Conservation (phyloP, 2,888 invertebrate genomes). For the Cheilosia grossa region DNA sequence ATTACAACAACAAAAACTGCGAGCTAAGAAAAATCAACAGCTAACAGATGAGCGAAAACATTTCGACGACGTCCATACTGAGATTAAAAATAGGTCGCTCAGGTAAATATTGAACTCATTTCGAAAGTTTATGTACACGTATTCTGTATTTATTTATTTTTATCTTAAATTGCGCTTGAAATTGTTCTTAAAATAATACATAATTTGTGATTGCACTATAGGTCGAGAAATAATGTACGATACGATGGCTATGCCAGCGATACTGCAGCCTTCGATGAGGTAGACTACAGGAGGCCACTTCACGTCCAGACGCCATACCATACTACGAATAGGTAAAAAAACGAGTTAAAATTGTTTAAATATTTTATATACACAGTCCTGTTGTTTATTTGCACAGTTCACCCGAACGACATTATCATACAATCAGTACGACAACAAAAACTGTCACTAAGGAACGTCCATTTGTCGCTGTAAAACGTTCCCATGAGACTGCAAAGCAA, state of each 20-base stretch:
- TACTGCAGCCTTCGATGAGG: constrained; percentile 78
- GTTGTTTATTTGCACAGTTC: constrained; percentile 36
- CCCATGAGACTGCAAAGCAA: constrained; percentile 83
- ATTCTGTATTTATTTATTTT: neutral
- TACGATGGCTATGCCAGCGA: constrained; percentile 78
- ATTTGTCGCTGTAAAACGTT: constrained; percentile 86
- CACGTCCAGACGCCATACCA: constrained; percentile 77
- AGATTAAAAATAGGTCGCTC: constrained; percentile 84
- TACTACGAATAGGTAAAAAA: constrained; percentile 75
- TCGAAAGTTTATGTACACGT: neutral
- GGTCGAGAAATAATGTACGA: constrained; percentile 75
- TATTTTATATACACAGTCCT: constrained; percentile 4
- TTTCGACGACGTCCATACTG: constrained; percentile 86
- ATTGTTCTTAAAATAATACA: constrained; percentile 28
- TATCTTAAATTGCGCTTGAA: neutral
- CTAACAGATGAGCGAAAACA: constrained; percentile 88
- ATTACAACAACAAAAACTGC: constrained; percentile 91
- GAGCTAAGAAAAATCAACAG: constrained; percentile 89
- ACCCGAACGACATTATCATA: constrained; percentile 82
- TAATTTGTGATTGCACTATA: constrained; percentile 20
- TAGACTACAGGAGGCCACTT: constrained; percentile 76
- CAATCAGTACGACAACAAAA: constrained; percentile 79
- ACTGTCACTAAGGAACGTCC: constrained; percentile 84
- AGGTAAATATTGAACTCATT: constrained; percentile 81
- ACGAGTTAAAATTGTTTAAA: constrained; percentile 3